phyloP scores from a whole-genome alignment of 2,113 vertebrate species.

The Arizona elegans region DNA sequence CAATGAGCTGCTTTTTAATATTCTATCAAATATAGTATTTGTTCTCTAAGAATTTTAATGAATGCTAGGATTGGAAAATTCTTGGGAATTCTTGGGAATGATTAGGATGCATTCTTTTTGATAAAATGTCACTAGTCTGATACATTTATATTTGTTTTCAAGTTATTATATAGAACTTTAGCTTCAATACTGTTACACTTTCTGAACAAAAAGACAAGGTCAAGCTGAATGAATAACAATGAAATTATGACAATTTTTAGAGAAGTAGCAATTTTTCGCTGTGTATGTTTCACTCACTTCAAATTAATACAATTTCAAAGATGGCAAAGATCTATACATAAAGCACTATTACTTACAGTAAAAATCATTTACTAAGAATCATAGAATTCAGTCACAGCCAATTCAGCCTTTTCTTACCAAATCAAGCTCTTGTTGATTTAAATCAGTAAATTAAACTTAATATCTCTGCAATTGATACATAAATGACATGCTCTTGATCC shows the following conservation, averaged over 20 bases:
- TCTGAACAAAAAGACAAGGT: not conserved
- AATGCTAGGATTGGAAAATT: constrained; percentile 11
- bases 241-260: constrained; percentile 11
- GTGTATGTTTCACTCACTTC: constrained; percentile 1
- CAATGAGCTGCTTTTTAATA: constrained; percentile 11
- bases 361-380: not conserved
- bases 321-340: not conserved
- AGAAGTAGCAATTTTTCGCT: constrained; percentile 15
- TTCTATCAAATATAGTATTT: not conserved
- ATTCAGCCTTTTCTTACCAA: constrained; percentile 46
- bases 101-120: not conserved
- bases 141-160: not conserved
- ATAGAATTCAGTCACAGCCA: not conserved
- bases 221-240: not conserved
- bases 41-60: not conserved
- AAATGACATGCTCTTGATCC: not conserved
- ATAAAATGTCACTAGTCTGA: not conserved
- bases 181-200: constrained; percentile 12
- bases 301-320: not conserved
- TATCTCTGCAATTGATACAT: not conserved
- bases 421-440: constrained; percentile 24
- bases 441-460: not conserved
- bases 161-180: constrained; percentile 34
- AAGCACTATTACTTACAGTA: constrained; percentile 4
- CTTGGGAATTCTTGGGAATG: not conserved